A percentile compares a stretch with the other conserved stretches of the same genome.
These are phyloP conservation scores for Rhamphomyia laevipes DNA, from an alignment of 2,888 invertebrate genomes.

Conservation along the genomic window DNA sequence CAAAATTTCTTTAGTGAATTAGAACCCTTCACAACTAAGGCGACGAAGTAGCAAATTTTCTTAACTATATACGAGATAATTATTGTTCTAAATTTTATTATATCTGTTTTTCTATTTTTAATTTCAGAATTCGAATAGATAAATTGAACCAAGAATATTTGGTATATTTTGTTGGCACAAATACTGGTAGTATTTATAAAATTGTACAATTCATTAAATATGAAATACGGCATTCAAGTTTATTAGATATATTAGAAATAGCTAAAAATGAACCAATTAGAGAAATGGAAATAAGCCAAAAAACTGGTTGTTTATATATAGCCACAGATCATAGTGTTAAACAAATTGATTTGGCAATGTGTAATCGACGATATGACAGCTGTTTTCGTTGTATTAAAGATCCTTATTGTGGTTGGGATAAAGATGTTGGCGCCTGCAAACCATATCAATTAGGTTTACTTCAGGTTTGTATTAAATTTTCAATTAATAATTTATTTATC, in stretches of 20 bases:
- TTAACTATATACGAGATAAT: too few species aligned
- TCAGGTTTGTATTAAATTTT: constrained; percentile 22
- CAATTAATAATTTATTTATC: constrained; percentile 3
- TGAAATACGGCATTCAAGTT: constrained; percentile 70
- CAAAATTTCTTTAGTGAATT: too few species aligned
- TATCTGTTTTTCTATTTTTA: too few species aligned
- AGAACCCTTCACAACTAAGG: too few species aligned
- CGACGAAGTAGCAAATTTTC: too few species aligned
- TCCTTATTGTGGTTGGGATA: constrained; percentile 96
- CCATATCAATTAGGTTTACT: constrained; percentile 73
- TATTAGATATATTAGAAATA: constrained; percentile 84
- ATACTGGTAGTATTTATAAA: constrained; percentile 77
- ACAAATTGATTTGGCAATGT: constrained; percentile 83
- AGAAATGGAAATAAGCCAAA: constrained; percentile 75
- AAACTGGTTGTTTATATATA: constrained; percentile 79
- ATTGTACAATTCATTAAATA: constrained; percentile 82
- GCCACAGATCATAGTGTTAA: constrained; percentile 80
- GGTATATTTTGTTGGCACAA: constrained; percentile 85
- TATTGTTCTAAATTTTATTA: too few species aligned
- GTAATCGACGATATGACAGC: constrained; percentile 80
- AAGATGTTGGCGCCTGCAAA: constrained; percentile 73
- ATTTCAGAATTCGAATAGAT: constrained; percentile 36
- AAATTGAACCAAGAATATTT: constrained; percentile 57
- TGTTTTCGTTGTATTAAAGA: constrained; percentile 88
- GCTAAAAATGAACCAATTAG: constrained; percentile 81